Evolutionary conservation across 2,797 vertebrate species (phyloP).

Genomic region (Tympanoctomys barrerae): DNA sequence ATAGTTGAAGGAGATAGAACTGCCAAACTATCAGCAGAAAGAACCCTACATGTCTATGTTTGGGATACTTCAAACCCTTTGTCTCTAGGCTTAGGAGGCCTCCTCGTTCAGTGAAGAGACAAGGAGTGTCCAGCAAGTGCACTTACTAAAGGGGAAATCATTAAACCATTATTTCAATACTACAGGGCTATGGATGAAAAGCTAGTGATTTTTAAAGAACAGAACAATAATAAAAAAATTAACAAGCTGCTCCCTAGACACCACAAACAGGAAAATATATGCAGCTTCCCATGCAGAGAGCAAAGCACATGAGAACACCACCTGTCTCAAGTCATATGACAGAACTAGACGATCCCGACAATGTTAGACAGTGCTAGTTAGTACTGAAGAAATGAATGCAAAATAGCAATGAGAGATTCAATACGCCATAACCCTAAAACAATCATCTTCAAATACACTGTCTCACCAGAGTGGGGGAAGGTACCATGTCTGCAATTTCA

Average conservation of each 20-base stretch:
- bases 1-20: not conserved
- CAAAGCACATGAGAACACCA: constrained; percentile 92
- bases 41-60: not conserved
- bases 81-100: not conserved
- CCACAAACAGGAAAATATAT: constrained; percentile 90
- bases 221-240: not conserved
- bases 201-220: not conserved
- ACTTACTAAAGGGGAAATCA: not conserved
- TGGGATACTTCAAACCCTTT: not conserved
- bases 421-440: constrained; percentile 80
- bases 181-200: not conserved
- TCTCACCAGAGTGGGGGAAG: not conserved
- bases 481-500: not conserved
- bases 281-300: constrained; percentile 89
- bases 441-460: not conserved
- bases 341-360: constrained; percentile 94
- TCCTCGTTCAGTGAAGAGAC: not conserved
- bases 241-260: not conserved
- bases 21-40: not conserved
- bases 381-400: constrained; percentile 93
- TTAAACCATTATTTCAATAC: not conserved
- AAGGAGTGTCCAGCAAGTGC: not conserved
- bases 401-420: constrained; percentile 93
- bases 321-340: constrained; percentile 88
- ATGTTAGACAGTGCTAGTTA: constrained; percentile 93